Conservation (phyloP, 1,140 invertebrate genomes). For the Brachionus sp. region DNA sequence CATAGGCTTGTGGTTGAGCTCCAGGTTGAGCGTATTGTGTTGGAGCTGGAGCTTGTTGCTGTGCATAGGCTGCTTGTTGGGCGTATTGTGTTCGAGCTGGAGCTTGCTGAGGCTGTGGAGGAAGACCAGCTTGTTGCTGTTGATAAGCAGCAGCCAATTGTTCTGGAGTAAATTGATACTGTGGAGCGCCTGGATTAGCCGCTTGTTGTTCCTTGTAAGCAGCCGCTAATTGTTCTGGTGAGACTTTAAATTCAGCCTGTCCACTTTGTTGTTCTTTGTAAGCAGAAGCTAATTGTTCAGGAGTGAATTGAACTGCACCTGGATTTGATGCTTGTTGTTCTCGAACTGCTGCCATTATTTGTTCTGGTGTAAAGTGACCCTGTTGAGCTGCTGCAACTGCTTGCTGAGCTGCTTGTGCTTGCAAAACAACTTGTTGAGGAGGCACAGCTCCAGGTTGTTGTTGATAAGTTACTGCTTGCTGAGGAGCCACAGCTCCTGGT, state of each 20-base stretch:
- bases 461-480: too few relatives aligned
- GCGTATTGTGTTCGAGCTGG: background rate
- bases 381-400: background rate
- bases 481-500: background rate
- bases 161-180: constrained; percentile 7
- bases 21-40: background rate
- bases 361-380: background rate
- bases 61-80: background rate
- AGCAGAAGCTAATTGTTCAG: constrained; percentile 22
- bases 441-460: background rate
- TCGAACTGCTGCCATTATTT: background rate
- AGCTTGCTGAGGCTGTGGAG: background rate
- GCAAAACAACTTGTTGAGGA: background rate
- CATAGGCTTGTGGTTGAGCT: constrained; percentile 1
- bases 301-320: background rate
- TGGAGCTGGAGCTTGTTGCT: constrained; percentile 3
- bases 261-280: background rate
- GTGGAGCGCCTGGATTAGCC: background rate
- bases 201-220: constrained; percentile 24
- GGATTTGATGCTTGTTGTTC: background rate
- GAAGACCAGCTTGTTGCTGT: background rate
- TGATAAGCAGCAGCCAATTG: background rate
- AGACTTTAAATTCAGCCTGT: background rate
- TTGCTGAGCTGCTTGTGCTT: background rate
- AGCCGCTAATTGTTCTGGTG: constrained; percentile 26